phyloP scores from a whole-genome alignment of 1,140 invertebrate species.

The Brachionus calyciflorus region DNA sequence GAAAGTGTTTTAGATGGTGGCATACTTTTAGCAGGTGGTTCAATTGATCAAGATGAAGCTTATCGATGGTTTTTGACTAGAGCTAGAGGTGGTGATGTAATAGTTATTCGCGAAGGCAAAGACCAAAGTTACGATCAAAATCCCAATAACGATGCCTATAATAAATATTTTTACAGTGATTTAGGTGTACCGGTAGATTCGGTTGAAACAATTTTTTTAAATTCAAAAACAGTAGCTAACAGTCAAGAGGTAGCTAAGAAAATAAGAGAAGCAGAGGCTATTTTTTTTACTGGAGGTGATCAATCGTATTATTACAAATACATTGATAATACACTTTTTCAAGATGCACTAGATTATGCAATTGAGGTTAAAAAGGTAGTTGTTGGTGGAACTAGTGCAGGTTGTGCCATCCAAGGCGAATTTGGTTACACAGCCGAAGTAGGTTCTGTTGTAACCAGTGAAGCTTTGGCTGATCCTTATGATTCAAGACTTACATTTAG shows the following conservation, averaged over 20 bases:
- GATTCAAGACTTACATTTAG: background rate
- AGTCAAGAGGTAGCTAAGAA: slow-evolving; percentile 13
- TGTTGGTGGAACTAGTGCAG: slow-evolving; percentile 40
- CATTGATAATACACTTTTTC: slow-evolving; percentile 1
- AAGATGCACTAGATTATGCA: slow-evolving; percentile 22
- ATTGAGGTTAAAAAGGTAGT: slow-evolving; percentile 19
- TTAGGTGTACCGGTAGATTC: slow-evolving; percentile 13
- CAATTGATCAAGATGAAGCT: background rate
- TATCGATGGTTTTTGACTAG: background rate
- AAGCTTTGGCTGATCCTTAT: slow-evolving; percentile 26
- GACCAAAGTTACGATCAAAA: background rate
- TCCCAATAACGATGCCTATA: slow-evolving; percentile 28
- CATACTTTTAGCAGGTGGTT: background rate
- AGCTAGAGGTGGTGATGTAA: slow-evolving; percentile 7
- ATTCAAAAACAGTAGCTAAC: slow-evolving; percentile 2
- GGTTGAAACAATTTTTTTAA: slow-evolving; percentile 42
- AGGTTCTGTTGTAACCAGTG: slow-evolving; percentile 4
- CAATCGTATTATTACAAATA: slow-evolving; percentile 29
- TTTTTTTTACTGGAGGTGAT: slow-evolving; percentile 43
- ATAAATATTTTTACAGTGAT: slow-evolving; percentile 25
- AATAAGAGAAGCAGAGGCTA: slow-evolving; percentile 7
- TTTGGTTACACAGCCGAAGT: slow-evolving; percentile 3
- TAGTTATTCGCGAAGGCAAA: background rate
- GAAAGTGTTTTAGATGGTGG: background rate
- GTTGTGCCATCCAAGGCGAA: slow-evolving; percentile 43